Evolutionary conservation across 2,888 invertebrate species (phyloP).

Genomic region (Ceraclea dissimilis): DNA sequence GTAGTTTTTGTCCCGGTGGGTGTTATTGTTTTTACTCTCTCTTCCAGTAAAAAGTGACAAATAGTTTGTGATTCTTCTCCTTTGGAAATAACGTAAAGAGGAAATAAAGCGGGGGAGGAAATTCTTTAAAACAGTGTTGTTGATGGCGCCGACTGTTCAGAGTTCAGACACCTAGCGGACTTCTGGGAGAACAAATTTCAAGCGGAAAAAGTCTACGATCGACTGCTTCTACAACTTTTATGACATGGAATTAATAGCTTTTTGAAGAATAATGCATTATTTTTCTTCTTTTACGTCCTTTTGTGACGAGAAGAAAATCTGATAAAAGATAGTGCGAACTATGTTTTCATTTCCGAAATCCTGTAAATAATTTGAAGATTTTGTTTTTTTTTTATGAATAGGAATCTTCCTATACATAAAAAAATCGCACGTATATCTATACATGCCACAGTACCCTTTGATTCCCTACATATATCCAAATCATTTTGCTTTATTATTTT

Average conservation of each 20-base stretch:
- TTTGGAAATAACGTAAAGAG: neutral
- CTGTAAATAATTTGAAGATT: no score
- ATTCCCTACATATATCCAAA: no score
- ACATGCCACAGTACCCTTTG: no score
- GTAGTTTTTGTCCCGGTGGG: no score
- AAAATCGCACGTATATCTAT: no score
- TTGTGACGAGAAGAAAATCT: no score
- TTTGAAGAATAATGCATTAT: neutral
- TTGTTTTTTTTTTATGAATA: no score
- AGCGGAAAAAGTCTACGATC: neutral
- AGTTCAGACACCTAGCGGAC: slow-evolving; percentile 7
- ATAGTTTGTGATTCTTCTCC: neutral
- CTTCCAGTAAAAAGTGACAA: slow-evolving; percentile 2
- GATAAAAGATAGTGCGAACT: no score
- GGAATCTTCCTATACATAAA: no score
- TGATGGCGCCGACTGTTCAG: slow-evolving; percentile 1
- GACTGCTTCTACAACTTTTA: neutral
- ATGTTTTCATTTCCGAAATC: no score
- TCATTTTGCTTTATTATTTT: no score
- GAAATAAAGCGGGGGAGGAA: neutral
- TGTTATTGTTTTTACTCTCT: slow-evolving; percentile 5
- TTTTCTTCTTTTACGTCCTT: no score
- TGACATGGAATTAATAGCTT: neutral
- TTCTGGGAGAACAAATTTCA: slow-evolving; percentile 2
- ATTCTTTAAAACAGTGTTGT: neutral